Percentiles rank a stretch among this genome's conserved stretches.
Evolutionary conservation across 2,888 invertebrate species (phyloP).

Genomic region (Eupsilia transversa): DNA sequence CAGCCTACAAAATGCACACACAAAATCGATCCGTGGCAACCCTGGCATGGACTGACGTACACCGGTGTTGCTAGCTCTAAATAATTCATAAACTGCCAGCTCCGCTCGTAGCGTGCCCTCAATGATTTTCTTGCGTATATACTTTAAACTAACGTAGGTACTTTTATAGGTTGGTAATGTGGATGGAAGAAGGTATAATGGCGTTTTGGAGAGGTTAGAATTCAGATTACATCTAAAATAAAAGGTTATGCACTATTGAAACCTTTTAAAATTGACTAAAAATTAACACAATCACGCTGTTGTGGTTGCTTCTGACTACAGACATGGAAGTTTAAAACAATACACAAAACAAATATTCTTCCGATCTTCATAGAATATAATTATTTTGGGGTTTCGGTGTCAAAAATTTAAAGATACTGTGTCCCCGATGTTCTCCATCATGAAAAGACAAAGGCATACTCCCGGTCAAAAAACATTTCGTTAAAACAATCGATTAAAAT

Average conservation of each 20-base stretch:
- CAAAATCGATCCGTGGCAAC: constrained; percentile 54
- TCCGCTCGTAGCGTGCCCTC: constrained; percentile 53
- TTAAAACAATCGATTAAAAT: background rate
- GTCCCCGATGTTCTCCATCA: background rate
- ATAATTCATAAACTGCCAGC: constrained; percentile 74
- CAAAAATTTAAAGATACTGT: no score
- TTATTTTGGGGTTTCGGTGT: no score
- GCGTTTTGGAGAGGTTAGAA: background rate
- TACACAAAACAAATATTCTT: background rate
- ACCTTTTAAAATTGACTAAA: background rate
- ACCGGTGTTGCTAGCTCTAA: constrained; percentile 73
- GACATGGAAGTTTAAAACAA: background rate
- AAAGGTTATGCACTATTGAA: no score
- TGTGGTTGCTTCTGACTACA: background rate
- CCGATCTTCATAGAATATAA: background rate
- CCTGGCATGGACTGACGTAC: constrained; percentile 64
- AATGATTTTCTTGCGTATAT: constrained; percentile 56
- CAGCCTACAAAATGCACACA: constrained; percentile 33
- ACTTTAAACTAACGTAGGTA: constrained; percentile 12
- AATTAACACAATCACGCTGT: background rate
- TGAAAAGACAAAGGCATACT: background rate
- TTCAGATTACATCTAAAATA: no score
- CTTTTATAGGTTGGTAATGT: background rate
- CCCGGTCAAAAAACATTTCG: background rate
- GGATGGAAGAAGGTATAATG: background rate